Conservation (phyloP, 2,797 vertebrate genomes). For the Dicrostonyx torquatus region DNA sequence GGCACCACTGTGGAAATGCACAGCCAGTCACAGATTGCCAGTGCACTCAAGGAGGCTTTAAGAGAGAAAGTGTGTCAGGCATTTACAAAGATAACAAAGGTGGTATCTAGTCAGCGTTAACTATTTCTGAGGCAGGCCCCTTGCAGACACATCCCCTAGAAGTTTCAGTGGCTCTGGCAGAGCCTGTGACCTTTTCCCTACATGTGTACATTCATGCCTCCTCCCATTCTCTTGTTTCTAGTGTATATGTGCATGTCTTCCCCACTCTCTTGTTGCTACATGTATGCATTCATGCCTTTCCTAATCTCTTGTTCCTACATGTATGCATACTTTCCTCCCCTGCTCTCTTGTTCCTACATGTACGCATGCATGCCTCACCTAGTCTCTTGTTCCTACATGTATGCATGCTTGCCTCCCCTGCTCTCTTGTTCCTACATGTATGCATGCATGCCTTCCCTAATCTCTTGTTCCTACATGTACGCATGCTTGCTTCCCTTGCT, state of each 20-base stretch:
- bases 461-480: neutral
- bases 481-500: too few relatives aligned
- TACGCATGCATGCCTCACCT: too few relatives aligned
- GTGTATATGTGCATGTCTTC: neutral
- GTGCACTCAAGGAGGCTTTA: too few relatives aligned
- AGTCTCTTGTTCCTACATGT: neutral
- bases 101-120: too few relatives aligned
- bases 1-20: neutral
- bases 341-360: too few relatives aligned
- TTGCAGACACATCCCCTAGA: neutral
- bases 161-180: neutral
- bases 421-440: neutral
- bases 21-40: neutral
- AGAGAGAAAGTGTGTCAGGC: neutral
- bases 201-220: neutral
- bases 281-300: too few relatives aligned
- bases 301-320: too few relatives aligned
- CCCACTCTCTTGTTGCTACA: accelerated
- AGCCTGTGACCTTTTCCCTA: neutral
- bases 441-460: accelerated
- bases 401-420: accelerated
- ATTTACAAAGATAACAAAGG: neutral
- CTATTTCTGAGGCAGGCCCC: neutral
- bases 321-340: too few relatives aligned
- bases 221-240: neutral